These are phyloP conservation scores for Oreochromis grahami DNA, from an alignment of 2,797 vertebrate species.

Conservation along the genomic window DNA sequence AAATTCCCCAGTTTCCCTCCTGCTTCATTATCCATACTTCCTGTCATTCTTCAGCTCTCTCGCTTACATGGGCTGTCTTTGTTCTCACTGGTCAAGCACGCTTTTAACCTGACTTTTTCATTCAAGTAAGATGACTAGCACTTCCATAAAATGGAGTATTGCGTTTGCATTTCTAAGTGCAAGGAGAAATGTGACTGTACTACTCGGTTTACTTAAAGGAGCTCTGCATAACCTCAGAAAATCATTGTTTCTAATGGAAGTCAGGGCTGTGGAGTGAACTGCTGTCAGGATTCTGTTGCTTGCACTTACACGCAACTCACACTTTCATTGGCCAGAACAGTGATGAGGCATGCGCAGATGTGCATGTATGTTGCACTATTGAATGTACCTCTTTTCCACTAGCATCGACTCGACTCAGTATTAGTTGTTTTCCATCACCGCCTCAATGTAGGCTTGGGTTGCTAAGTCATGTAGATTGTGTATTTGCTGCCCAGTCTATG, in stretches of 20 bases:
- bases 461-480: neutral
- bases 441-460: neutral
- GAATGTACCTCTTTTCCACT: neutral
- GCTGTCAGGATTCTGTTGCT: neutral
- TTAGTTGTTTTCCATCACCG: rapidly evolving
- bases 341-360: rapidly evolving
- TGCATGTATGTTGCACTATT: neutral
- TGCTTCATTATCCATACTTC: constrained; percentile 23
- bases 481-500: neutral
- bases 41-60: constrained; percentile 31
- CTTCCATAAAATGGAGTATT: neutral
- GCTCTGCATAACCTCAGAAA: neutral
- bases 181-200: neutral
- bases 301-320: neutral
- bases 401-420: neutral
- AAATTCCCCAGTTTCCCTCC: constrained; percentile 29
- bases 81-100: neutral
- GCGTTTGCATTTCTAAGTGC: neutral
- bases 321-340: neutral
- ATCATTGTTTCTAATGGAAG: neutral
- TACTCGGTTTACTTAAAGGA: neutral
- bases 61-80: neutral
- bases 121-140: neutral
- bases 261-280: neutral
- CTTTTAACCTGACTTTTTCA: neutral